Evolutionary conservation across 2,888 invertebrate genomes (phyloP), one percentile per base, ranked within the genome.

Genomic region (Cheilosia urbana): DNA sequence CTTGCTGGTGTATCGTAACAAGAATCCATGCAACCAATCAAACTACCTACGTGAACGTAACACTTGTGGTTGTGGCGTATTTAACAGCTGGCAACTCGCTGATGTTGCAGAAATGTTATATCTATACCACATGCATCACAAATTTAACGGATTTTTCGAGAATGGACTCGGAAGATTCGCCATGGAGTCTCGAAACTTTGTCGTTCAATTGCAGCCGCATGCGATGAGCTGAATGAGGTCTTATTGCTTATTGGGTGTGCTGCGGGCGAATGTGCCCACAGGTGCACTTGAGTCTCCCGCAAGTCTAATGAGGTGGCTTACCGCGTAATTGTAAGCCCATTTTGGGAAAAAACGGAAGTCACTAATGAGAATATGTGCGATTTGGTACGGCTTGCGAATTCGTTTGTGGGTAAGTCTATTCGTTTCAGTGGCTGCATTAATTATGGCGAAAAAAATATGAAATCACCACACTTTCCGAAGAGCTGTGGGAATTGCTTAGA

Each of bases 381-480:
- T 27, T 65, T 55, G 42, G 45, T 21, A n/a, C 9, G n/a, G 27
- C 11, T 17, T 13, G 24, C 7, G 45, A 47, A 47, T 47, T n/a
- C 17, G 2, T 47, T 60, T 37, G 37, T 13, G 1, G 62, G 37
- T 63, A 40, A 15, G 15, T 27, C 19, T 37, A 24, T 60, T 58
- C 3, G 15, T n/a, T 76, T 42, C 60, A 76, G 30, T 60, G 53
- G 37, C 51, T 66, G 45, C 60, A 79, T 73, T 45, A 66, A 73
- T 73, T 60, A 55, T 79, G 79, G 53, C 53, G 66, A 79, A 79
- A 73, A 73, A 51, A 60, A 37, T 66, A 72, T 79, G 65, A 79
- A 72, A 66, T 79, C 37, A 3, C 34, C 34, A 11, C 11, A 34
- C 34, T 34, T 9, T 37, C 4, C 37, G 37, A 37, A 37, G 13